Conservation (phyloP, 1,140 invertebrate species). For the Drosophila nannoptera region DNA sequence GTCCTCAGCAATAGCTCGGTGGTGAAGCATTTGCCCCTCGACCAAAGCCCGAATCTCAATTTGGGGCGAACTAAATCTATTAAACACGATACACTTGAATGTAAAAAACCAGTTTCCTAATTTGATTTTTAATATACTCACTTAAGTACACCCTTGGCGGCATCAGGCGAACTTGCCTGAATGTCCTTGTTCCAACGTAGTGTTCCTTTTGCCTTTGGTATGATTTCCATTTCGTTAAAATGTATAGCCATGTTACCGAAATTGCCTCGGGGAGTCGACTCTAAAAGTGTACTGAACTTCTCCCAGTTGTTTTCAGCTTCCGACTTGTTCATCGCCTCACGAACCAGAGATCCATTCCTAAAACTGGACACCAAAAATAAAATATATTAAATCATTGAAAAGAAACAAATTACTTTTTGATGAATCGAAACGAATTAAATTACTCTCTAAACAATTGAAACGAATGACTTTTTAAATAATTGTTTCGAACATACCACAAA, state of each 20-base stretch:
- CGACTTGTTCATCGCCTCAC: slow-evolving; percentile 89
- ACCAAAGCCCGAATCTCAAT: slow-evolving; percentile 93
- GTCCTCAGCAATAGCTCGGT: slow-evolving; percentile 89
- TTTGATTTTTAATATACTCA: slow-evolving; percentile 23
- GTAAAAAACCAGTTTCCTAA: not conserved
- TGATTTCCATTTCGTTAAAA: slow-evolving; percentile 91
- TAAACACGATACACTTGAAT: not conserved
- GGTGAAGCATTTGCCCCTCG: slow-evolving; percentile 94
- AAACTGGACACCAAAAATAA: slow-evolving; percentile 83
- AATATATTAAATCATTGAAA: not conserved
- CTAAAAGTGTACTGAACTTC: slow-evolving; percentile 89
- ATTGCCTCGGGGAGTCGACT: slow-evolving; percentile 92
- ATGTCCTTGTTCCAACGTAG: slow-evolving; percentile 68
- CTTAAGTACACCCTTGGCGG: slow-evolving; percentile 66
- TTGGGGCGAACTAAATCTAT: slow-evolving; percentile 81
- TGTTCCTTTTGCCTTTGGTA: slow-evolving; percentile 81
- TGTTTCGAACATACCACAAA: slow-evolving; percentile 84
- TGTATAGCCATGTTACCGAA: slow-evolving; percentile 95
- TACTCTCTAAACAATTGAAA: not conserved
- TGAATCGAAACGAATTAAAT: not conserved
- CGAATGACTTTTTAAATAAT: not conserved
- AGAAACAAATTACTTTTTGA: no score
- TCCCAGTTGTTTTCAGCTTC: slow-evolving; percentile 90
- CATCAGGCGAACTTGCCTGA: slow-evolving; percentile 39
- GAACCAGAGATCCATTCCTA: slow-evolving; percentile 94